Percentiles rank a stretch among this genome's conserved stretches.
phyloP scores from a whole-genome alignment of 2,888 invertebrate genomes.

The Idaea straminata region DNA sequence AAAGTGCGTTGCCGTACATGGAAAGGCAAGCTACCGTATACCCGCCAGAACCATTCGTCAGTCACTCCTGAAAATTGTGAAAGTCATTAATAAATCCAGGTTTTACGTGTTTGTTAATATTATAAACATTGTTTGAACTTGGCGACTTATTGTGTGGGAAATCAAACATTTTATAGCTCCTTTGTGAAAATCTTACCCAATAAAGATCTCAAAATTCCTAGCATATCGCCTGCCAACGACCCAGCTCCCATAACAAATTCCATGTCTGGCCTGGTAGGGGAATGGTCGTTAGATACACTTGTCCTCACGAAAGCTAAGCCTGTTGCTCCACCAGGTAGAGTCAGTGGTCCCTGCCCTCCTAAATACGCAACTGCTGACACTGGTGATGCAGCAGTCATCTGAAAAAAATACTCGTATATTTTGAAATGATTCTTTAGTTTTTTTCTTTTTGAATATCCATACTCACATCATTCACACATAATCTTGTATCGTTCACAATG shows the following conservation, averaged over 20 bases:
- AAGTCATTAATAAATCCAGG: slow-evolving; percentile 5
- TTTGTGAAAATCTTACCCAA: slow-evolving; percentile 66
- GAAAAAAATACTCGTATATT: slow-evolving; percentile 7
- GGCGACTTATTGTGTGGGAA: too few relatives aligned
- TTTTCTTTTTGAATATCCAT: background rate
- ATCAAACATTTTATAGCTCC: background rate
- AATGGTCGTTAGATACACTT: slow-evolving; percentile 77
- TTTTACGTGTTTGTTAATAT: background rate
- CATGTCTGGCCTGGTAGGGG: slow-evolving; percentile 88
- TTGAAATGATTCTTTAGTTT: background rate
- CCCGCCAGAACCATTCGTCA: slow-evolving; percentile 78
- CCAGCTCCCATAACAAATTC: slow-evolving; percentile 90
- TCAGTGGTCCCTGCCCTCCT: slow-evolving; percentile 84
- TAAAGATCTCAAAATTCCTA: slow-evolving; percentile 83
- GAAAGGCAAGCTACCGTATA: slow-evolving; percentile 73
- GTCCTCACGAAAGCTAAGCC: slow-evolving; percentile 88
- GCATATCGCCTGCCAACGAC: slow-evolving; percentile 85
- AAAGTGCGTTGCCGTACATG: slow-evolving; percentile 78
- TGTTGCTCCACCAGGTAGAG: slow-evolving; percentile 88
- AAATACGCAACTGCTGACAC: slow-evolving; percentile 82
- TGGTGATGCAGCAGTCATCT: slow-evolving; percentile 72
- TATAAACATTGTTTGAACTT: background rate
- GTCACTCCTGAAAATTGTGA: slow-evolving; percentile 69
- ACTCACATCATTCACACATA: slow-evolving; percentile 83
- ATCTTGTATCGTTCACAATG: slow-evolving; percentile 82